phyloP scores from a whole-genome alignment of 1,140 invertebrate species.

The Dryas iulia region DNA sequence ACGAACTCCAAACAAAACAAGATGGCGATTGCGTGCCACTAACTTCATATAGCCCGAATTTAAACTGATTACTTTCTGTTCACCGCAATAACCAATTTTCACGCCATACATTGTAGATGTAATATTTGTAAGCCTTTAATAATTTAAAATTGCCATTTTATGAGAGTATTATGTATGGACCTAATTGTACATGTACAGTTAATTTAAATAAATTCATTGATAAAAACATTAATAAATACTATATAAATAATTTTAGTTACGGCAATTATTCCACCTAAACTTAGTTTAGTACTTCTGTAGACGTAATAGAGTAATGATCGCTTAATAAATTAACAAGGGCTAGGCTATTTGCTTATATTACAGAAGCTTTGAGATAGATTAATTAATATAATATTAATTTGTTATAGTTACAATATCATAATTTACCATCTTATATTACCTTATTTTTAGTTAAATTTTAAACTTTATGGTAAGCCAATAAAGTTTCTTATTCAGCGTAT shows the following conservation, averaged over 20 bases:
- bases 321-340: neutral
- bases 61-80: conserved; percentile 1
- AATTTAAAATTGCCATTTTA: neutral
- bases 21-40: conserved; percentile 2
- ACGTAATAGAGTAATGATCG: neutral
- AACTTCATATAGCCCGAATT: neutral
- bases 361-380: neutral
- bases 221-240: too few relatives aligned
- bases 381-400: neutral
- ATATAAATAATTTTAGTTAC: neutral
- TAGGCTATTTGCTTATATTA: neutral
- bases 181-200: neutral
- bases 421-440: neutral
- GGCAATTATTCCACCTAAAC: neutral
- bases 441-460: neutral
- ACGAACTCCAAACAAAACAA: neutral
- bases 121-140: conserved; percentile 2
- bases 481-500: neutral
- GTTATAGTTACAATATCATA: neutral
- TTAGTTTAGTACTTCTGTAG: neutral
- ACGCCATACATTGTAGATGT: neutral
- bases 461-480: neutral
- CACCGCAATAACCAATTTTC: conserved; percentile 1
- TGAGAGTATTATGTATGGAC: neutral
- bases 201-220: too few relatives aligned